phyloP scores from a whole-genome alignment of 2,888 invertebrate genomes.

The Colostygia pectinataria region DNA sequence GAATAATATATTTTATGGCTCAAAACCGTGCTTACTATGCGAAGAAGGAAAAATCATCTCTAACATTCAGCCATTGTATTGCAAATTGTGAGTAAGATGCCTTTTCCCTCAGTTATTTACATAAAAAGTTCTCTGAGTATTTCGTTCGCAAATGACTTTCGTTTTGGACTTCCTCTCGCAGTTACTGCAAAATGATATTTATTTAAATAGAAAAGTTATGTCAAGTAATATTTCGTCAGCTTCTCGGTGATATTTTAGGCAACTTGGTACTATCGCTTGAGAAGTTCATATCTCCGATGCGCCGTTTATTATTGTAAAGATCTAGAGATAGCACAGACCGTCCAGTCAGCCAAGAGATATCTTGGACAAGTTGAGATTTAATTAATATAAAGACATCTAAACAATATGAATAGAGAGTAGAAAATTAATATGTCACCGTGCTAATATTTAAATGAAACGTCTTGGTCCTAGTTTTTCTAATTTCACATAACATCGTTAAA shows the following conservation, averaged over 20 bases:
- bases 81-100: conserved; percentile 77
- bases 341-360: background rate
- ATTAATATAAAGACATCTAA: background rate
- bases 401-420: no score
- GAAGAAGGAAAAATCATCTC: conserved; percentile 78
- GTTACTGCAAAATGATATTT: conserved; percentile 39
- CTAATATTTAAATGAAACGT: no score
- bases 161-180: conserved; percentile 58
- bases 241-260: conserved; percentile 10
- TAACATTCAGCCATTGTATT: conserved; percentile 77
- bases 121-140: conserved; percentile 71
- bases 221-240: conserved; percentile 24
- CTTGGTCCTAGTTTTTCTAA: no score
- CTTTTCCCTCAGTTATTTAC: conserved; percentile 74
- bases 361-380: background rate
- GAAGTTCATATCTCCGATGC: background rate
- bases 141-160: conserved; percentile 73
- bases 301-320: background rate
- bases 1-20: conserved; percentile 80
- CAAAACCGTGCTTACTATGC: conserved; percentile 73
- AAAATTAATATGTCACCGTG: no score
- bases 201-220: conserved; percentile 28
- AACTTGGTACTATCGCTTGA: background rate
- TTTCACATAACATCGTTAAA: no score
- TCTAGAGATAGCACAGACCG: background rate